phyloP scores from a whole-genome alignment of 2,113 vertebrate genomes.

The Varanus salvator region DNA sequence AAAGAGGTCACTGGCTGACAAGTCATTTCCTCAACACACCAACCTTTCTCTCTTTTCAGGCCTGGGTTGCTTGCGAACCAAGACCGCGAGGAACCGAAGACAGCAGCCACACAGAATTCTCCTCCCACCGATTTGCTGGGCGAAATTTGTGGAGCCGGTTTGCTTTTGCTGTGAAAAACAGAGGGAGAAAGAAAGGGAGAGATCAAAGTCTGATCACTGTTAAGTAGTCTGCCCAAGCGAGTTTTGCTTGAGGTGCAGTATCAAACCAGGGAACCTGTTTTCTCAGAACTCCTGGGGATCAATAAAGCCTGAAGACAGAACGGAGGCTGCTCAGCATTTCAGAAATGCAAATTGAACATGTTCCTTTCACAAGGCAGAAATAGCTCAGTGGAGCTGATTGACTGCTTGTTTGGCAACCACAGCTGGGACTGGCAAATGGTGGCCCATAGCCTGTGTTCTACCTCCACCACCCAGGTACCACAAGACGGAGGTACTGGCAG shows the following conservation, averaged over 20 bases:
- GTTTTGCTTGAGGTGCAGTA: constrained; percentile 10
- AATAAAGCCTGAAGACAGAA: constrained; percentile 9
- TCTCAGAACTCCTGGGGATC: constrained; percentile 34
- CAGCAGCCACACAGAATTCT: constrained; percentile 93
- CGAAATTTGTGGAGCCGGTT: constrained; percentile 95
- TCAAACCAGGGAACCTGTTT: neutral
- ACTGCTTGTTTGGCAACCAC: constrained; percentile 19
- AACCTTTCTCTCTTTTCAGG: constrained; percentile 97
- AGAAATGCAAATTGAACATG: neutral
- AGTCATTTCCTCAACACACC: constrained; percentile 44
- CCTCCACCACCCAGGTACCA: too few species aligned
- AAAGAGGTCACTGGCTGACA: too few species aligned
- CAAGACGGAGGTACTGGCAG: neutral
- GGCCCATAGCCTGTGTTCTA: neutral
- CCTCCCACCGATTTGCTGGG: constrained; percentile 96
- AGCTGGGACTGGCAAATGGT: constrained; percentile 6
- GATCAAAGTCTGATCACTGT: constrained; percentile 59
- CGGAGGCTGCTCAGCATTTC: constrained; percentile 31
- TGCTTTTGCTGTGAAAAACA: constrained; percentile 90
- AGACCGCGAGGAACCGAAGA: constrained; percentile 92
- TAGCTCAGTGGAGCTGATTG: constrained; percentile 36
- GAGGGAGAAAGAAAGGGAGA: constrained; percentile 51
- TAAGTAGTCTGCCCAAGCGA: neutral
- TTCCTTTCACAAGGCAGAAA: constrained; percentile 32
- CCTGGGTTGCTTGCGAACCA: constrained; percentile 96